Percentiles rank a stretch among this genome's conserved stretches.
Evolutionary conservation across 1,140 invertebrate species (phyloP).

Genomic region (Epicauta chinensis): DNA sequence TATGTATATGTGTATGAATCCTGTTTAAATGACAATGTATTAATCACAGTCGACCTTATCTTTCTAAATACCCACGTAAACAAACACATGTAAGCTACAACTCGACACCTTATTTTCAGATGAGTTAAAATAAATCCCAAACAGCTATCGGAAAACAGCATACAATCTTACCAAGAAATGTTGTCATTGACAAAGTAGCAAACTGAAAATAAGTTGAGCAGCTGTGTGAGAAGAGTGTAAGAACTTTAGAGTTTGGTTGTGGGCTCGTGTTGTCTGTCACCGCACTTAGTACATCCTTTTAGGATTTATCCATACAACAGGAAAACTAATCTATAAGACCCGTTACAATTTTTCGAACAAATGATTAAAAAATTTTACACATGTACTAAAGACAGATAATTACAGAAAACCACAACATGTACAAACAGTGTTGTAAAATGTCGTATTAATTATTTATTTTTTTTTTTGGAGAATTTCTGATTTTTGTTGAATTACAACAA

Average conservation of each 20-base stretch:
- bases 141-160: slow-evolving; percentile 25
- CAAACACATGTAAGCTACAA: slow-evolving; percentile 35
- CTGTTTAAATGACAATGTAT: slow-evolving; percentile 16
- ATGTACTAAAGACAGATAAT: too few relatives aligned
- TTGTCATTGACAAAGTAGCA: slow-evolving; percentile 36
- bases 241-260: not conserved
- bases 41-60: slow-evolving; percentile 25
- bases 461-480: too few relatives aligned
- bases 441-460: too few relatives aligned
- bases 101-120: slow-evolving; percentile 36
- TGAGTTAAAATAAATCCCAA: slow-evolving; percentile 32
- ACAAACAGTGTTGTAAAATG: too few relatives aligned
- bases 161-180: slow-evolving; percentile 5
- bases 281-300: not conserved
- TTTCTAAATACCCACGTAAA: slow-evolving; percentile 31
- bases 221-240: slow-evolving; percentile 14
- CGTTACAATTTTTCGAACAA: too few relatives aligned
- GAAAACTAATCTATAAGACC: too few relatives aligned
- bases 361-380: too few relatives aligned
- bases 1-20: slow-evolving; percentile 1
- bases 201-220: slow-evolving; percentile 35
- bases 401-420: too few relatives aligned
- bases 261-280: slow-evolving; percentile 28
- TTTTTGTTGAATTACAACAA: too few relatives aligned
- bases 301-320: too few relatives aligned